phyloP scores from a whole-genome alignment of 1,140 invertebrate genomes.

The Delia radicum region DNA sequence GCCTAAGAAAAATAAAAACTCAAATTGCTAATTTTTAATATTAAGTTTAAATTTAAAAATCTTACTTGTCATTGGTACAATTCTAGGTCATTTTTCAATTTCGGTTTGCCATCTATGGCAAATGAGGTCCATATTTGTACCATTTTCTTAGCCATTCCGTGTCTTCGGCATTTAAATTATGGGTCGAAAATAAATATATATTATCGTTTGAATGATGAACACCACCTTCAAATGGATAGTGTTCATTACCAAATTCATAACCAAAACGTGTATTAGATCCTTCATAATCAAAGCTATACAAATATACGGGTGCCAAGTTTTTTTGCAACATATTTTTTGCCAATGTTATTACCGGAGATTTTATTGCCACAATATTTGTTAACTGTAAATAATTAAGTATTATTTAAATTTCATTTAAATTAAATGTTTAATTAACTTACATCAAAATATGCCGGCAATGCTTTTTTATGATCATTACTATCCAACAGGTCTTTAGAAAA shows the following conservation, averaged over 20 bases:
- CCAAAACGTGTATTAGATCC: slow-evolving; percentile 51
- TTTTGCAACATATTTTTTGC: slow-evolving; percentile 33
- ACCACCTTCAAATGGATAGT: slow-evolving; percentile 56
- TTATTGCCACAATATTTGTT: slow-evolving; percentile 37
- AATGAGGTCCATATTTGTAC: slow-evolving; percentile 55
- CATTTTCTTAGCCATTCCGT: slow-evolving; percentile 49
- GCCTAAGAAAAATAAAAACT: background rate
- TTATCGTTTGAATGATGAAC: slow-evolving; percentile 56
- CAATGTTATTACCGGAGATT: slow-evolving; percentile 46
- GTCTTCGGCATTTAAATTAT: slow-evolving; percentile 44
- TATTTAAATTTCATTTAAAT: background rate
- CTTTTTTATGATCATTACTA: slow-evolving; percentile 38
- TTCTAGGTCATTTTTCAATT: background rate
- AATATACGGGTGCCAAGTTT: slow-evolving; percentile 34
- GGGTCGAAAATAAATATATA: slow-evolving; percentile 52
- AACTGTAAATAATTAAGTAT: slow-evolving; percentile 31
- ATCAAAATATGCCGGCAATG: slow-evolving; percentile 46
- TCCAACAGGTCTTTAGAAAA: slow-evolving; percentile 34
- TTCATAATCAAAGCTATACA: slow-evolving; percentile 52
- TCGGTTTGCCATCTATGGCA: slow-evolving; percentile 44
- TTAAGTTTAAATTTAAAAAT: background rate
- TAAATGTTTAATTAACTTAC: slow-evolving; percentile 30
- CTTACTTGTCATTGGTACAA: slow-evolving; percentile 27
- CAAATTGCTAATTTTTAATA: background rate
- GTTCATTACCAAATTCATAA: slow-evolving; percentile 46